Evolutionary conservation across 2,113 vertebrate genomes (phyloP).

Genomic region (Oreochromis tanganicae): DNA sequence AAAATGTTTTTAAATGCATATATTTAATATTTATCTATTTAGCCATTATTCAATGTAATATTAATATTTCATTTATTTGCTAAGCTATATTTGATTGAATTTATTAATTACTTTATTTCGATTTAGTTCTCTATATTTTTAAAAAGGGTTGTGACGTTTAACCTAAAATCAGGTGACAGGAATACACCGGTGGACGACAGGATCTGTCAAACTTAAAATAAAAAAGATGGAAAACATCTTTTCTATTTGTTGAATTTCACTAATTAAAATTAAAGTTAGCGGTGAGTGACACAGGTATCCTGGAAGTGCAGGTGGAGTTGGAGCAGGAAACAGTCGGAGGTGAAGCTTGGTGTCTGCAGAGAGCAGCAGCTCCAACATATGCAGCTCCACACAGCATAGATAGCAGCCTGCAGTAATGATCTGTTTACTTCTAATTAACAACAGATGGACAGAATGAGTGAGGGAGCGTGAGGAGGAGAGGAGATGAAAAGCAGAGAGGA

Average conservation of each 20-base stretch:
- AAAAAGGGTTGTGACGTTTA: not conserved
- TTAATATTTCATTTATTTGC: too few species aligned
- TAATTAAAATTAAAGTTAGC: not conserved
- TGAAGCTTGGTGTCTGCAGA: not conserved
- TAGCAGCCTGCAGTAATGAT: not conserved
- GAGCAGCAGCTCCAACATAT: not conserved
- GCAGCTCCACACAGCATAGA: not conserved
- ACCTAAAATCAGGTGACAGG: not conserved
- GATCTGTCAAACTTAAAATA: not conserved
- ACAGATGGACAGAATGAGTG: not conserved
- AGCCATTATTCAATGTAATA: not conserved
- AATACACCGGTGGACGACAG: not conserved
- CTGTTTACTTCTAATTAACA: conserved; percentile 8
- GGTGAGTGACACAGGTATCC: not conserved
- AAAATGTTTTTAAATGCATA: too few species aligned
- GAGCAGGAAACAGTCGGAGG: not conserved
- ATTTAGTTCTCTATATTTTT: not conserved
- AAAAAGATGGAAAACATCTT: not conserved
- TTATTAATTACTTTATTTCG: not conserved
- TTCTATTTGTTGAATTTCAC: not conserved
- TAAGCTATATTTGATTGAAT: too few species aligned
- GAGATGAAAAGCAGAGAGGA: not conserved
- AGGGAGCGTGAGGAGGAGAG: not conserved
- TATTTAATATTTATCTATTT: not conserved
- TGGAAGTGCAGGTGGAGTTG: not conserved